Evolutionary conservation across 2,888 invertebrate species (phyloP), one percentile per base, ranked within the genome.

Genomic region (Furcula furcula): DNA sequence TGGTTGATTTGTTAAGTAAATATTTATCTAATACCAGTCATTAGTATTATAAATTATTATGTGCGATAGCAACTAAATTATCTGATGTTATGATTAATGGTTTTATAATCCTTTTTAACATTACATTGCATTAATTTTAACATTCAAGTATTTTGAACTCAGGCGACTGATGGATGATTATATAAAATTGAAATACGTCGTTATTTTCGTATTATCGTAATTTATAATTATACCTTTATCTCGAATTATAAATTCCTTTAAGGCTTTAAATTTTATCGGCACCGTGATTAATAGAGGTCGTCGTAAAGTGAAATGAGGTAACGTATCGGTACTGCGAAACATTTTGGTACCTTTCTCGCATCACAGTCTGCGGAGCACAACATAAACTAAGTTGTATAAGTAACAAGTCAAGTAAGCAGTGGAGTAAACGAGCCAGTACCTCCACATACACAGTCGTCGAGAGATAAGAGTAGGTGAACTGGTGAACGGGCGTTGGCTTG

Each of bases 391-490:
- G 52, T 58, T 48, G 63, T 63, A 61, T 55, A 55, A 62, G 65
- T 55, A 71, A 73, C 75, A 74, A 70, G 77, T 78, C 65, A 59
- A 69, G 75, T 71, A 57, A 72, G 73, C 66, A 60, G 56, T 58
- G 59, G 64, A 69, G 71, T 62, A 64, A 72, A 65, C 63, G 56
- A 69, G 56, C 58, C 50, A 59, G 48, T 51, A 50, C 39, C 39
- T 40, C 42, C 50, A 50, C 55, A 57, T 63, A 67, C 64, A 64
- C 66, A 67, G 74, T 69, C 77, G 73, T 77, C 74, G 70, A 57
- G 56, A 79, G 85, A 86, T 85, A 86, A 86, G 76, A 81, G 77
- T 78, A 76, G 79, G 80, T 77, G 79, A 78, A 79, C 78, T 76
- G 77, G 84, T 77, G 81, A 80, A 75, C 84, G 85, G 83, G 81